Evolutionary conservation across 2,797 vertebrate genomes (phyloP), one percentile per base, ranked within the genome.

Genomic region (Hybognathus amarus): DNA sequence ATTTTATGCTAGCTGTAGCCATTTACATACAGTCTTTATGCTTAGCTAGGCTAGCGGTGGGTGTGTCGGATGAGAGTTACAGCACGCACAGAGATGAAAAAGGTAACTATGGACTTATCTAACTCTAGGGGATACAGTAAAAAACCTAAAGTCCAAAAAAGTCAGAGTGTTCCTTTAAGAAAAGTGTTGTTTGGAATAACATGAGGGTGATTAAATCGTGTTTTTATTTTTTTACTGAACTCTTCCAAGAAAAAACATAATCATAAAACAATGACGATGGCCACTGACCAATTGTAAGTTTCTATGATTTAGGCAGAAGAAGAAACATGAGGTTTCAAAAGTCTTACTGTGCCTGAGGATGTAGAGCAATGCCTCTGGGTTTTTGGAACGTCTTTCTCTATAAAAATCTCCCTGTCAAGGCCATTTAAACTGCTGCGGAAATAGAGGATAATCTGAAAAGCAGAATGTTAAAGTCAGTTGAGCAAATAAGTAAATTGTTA

Each of bases 261-360:
- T 20, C 27, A 73, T 11, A 33, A 73, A 33, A 38, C 24, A 75
- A 38, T 38, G 33, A 22, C 38, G 7, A 1, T 36, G 69, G 17
- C 17, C 45, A 30, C 45, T 11, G 6, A 18, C 6, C 33, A 38
- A 30, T 63, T 77, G 42, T 45, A 6, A 27, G 22, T 47, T 50
- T 52, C 38, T 8, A 68, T 9, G 22, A 40, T 56, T 2, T 36
- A 70, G 20, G 27, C 13, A 33, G 20, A 73, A 67, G 45, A 33
- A 33, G 59, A 22, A 40, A 27, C n/a, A 45, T 69, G 38, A 38
- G 20, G 42, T 40, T 47, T 75, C 3, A 64, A 36, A 38, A 22
- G 30, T 86, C 95, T 94, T 95, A 98, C 97, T 96, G 95, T 85
- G 91, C 94, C 87, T 93, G 88, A 7, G 98, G 97, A 90, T 99